Percentiles rank a stretch among this genome's conserved stretches.
Conservation (phyloP, 1,140 invertebrate species). For the Paracyclopina nana region DNA sequence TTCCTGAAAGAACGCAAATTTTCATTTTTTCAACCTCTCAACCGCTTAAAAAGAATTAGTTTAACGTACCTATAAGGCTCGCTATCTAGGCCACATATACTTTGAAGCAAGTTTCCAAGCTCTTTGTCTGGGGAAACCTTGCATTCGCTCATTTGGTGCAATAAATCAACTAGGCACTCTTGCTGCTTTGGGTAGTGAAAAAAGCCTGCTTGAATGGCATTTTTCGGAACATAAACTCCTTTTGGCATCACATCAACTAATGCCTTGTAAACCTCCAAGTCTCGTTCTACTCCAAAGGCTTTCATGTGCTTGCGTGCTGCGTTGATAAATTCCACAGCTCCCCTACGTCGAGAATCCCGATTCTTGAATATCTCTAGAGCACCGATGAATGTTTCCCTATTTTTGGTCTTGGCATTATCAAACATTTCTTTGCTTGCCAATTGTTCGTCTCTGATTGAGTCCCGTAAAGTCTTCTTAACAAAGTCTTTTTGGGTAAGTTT, state of each 20-base stretch:
- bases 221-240: conserved; percentile 60
- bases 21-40: background rate
- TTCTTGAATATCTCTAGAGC: conserved; percentile 47
- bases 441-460: background rate
- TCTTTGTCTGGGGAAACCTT: conserved; percentile 75
- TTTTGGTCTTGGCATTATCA: conserved; percentile 36
- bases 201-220: conserved; percentile 61
- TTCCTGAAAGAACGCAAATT: conserved; percentile 41
- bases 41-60: background rate
- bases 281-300: conserved; percentile 67
- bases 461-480: no score
- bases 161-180: conserved; percentile 59
- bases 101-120: no score
- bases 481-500: no score
- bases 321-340: conserved; percentile 84
- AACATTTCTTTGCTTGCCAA: conserved; percentile 27
- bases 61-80: no score
- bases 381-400: conserved; percentile 47
- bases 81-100: no score
- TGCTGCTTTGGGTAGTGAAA: conserved; percentile 89
- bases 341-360: conserved; percentile 37
- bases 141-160: conserved; percentile 77
- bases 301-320: conserved; percentile 68
- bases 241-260: conserved; percentile 80
- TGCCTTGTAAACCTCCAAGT: conserved; percentile 75